Conservation (phyloP, 2,113 vertebrate genomes). For the Accipiter virgatus region DNA sequence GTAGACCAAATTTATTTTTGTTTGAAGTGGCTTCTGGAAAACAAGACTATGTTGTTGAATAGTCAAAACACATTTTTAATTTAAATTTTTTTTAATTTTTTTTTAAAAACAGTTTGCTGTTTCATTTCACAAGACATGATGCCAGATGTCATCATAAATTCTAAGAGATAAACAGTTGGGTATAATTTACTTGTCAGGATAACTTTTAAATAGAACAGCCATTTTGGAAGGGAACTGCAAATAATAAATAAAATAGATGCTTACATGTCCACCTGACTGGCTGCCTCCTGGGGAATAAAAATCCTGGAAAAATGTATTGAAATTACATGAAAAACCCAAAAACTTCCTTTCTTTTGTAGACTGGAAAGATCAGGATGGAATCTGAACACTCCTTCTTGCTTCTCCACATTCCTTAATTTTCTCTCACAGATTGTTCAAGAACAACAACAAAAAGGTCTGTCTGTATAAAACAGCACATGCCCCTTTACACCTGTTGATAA, state of each 20-base stretch:
- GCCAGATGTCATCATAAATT: not conserved
- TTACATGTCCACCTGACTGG: conserved; percentile 69
- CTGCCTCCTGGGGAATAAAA: conserved; percentile 65
- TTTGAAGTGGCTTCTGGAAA: not conserved
- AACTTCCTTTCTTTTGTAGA: not conserved
- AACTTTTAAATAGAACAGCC: not conserved
- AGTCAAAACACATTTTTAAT: not conserved
- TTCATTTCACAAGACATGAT: not conserved
- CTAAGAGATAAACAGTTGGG: not conserved
- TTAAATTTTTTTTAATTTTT: not conserved
- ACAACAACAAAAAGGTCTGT: not conserved
- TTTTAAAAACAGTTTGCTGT: not conserved
- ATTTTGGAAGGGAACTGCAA: conserved; percentile 21
- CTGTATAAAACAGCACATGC: not conserved
- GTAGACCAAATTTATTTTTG: not conserved
- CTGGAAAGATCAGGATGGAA: not conserved
- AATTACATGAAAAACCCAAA: conserved; percentile 20
- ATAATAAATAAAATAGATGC: conserved; percentile 58
- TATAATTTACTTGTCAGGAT: not conserved
- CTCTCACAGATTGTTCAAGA: not conserved
- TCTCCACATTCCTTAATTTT: not conserved
- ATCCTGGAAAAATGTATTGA: conserved; percentile 63
- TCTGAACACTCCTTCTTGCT: not conserved
- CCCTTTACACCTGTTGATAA: not conserved
- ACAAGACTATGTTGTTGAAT: not conserved